phyloP scores from a whole-genome alignment of 2,888 invertebrate genomes.

The Mimas tiliae region DNA sequence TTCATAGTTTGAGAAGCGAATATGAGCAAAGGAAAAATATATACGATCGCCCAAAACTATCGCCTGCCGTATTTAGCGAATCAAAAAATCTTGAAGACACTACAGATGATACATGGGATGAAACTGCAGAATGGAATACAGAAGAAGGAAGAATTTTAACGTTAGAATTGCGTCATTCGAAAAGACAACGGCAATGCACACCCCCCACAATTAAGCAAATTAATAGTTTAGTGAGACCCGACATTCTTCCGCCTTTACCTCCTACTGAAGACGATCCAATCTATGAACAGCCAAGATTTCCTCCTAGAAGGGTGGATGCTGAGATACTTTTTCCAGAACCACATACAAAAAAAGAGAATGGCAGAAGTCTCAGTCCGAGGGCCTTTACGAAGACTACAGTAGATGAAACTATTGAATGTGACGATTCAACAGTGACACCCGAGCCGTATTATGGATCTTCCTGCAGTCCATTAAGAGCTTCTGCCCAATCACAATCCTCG shows the following conservation, averaged over 20 bases:
- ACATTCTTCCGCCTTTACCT: conserved; percentile 87
- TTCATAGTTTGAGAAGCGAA: conserved; percentile 89
- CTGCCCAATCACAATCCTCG: conserved; percentile 79
- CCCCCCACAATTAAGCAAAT: conserved; percentile 77
- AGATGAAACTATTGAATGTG: conserved; percentile 49
- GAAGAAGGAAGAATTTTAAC: conserved; percentile 88
- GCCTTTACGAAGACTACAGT: conserved; percentile 57
- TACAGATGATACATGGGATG: conserved; percentile 63
- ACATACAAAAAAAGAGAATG: conserved; percentile 87
- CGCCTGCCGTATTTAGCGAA: conserved; percentile 57
- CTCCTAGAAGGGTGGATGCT: conserved; percentile 80
- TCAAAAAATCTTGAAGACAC: conserved; percentile 61
- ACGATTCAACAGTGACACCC: conserved; percentile 50
- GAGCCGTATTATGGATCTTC: conserved; percentile 61
- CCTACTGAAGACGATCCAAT: conserved; percentile 81
- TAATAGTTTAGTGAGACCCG: conserved; percentile 85
- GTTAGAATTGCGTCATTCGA: conserved; percentile 89
- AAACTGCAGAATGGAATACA: conserved; percentile 67
- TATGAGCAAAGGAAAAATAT: conserved; percentile 86
- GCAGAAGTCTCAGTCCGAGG: conserved; percentile 86
- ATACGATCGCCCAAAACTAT: conserved; percentile 70
- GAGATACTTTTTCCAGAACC: conserved; percentile 62
- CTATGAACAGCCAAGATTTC: conserved; percentile 85
- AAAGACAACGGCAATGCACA: conserved; percentile 87
- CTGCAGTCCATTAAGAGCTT: conserved; percentile 77